These are phyloP conservation scores for Agrypnus murinus DNA, from an alignment of 2,888 invertebrate genomes.

Conservation along the genomic window DNA sequence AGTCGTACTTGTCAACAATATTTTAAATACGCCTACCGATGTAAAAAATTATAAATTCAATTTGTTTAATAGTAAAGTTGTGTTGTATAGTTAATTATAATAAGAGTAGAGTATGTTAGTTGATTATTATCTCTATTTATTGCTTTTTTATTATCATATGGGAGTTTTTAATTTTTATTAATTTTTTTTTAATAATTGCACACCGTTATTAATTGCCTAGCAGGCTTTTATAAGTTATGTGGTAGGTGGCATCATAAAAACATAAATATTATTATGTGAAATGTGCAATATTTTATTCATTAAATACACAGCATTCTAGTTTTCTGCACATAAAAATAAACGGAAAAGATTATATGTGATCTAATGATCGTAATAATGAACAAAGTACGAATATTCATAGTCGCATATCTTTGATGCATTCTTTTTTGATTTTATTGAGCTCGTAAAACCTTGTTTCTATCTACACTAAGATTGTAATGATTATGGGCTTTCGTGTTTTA, in stretches of 20 bases:
- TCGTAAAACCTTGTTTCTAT: slow-evolving; percentile 7
- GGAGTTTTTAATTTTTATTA: neutral
- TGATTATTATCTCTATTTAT: too few species aligned
- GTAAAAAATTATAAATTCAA: too few species aligned
- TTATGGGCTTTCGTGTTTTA: slow-evolving; percentile 4
- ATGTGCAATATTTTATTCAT: slow-evolving; percentile 30
- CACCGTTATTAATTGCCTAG: slow-evolving; percentile 27
- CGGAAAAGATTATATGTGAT: slow-evolving; percentile 18
- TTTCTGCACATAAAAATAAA: slow-evolving; percentile 7
- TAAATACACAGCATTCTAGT: slow-evolving; percentile 16
- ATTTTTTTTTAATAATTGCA: neutral
- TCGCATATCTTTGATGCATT: slow-evolving; percentile 24
- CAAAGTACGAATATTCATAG: neutral
- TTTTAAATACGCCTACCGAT: slow-evolving; percentile 17
- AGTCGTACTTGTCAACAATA: neutral
- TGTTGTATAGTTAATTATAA: too few species aligned
- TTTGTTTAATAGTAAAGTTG: too few species aligned
- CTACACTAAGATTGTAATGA: slow-evolving; percentile 12
- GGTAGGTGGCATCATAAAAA: slow-evolving; percentile 31
- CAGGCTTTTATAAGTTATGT: slow-evolving; percentile 24
- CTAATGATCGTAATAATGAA: slow-evolving; percentile 19
- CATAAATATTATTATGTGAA: slow-evolving; percentile 10
- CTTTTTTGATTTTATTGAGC: slow-evolving; percentile 12
- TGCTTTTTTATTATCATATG: neutral
- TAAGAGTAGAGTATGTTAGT: too few species aligned